These are phyloP conservation scores for Ammodytes marinus DNA, from an alignment of 2,113 vertebrate species.

Conservation along the genomic window DNA sequence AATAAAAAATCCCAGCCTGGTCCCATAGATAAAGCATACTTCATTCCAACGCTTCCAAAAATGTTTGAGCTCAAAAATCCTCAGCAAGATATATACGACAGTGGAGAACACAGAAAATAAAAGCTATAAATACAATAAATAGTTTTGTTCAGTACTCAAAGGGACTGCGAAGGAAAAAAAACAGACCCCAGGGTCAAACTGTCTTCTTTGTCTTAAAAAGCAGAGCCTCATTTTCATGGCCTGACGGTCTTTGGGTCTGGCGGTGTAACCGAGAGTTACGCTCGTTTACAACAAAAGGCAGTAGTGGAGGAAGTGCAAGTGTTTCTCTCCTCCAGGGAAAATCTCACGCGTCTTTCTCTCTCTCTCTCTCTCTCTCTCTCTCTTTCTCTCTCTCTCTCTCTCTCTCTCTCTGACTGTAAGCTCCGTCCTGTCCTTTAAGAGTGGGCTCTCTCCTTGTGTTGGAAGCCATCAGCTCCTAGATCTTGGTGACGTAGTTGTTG, in stretches of 20 bases:
- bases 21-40: slow-evolving; percentile 74
- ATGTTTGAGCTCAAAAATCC: slow-evolving; percentile 67
- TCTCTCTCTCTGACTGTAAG: slow-evolving; percentile 32
- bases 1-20: slow-evolving; percentile 66
- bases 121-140: slow-evolving; percentile 99
- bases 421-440: slow-evolving; percentile 27
- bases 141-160: slow-evolving; percentile 87
- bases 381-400: slow-evolving; percentile 54
- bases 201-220: slow-evolving; percentile 60
- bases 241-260: slow-evolving; percentile 50
- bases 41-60: slow-evolving; percentile 70
- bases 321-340: slow-evolving; percentile 13
- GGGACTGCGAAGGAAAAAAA: slow-evolving; percentile 60
- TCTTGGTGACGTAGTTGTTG: slow-evolving; percentile 97
- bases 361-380: slow-evolving; percentile 55
- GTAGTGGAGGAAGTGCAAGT: slow-evolving; percentile 55
- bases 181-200: slow-evolving; percentile 66
- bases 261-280: slow-evolving; percentile 51
- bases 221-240: slow-evolving; percentile 51
- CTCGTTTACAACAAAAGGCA: slow-evolving; percentile 50
- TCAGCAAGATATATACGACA: slow-evolving; percentile 70
- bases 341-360: slow-evolving; percentile 9
- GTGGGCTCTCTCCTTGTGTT: slow-evolving; percentile 39
- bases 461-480: slow-evolving; percentile 81
- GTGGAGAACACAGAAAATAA: slow-evolving; percentile 69